Evolutionary conservation across 92 coral and sea anemone species (phyloP), one percentile per base, ranked within the genome.

Genomic region (Porites divaricata): DNA sequence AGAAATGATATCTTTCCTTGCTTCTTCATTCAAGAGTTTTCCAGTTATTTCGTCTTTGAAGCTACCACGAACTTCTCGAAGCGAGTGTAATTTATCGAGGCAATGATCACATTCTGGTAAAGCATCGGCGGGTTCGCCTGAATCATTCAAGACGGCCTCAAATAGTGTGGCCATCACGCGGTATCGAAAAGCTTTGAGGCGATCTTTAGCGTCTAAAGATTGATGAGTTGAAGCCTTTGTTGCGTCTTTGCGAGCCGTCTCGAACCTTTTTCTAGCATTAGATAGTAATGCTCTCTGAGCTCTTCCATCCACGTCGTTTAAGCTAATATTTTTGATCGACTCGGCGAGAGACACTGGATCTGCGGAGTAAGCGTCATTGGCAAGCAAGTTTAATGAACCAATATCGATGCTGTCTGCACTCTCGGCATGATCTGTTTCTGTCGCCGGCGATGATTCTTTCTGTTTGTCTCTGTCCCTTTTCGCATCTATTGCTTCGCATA

Each of bases 221-320:
- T 85, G 83, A 56, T 77, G 54, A 24, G 63, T 74, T 69, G 81
- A 89, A 51, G 92, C 89, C 58, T 45, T 62, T 51, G 86, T 85
- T 22, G 89, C 89, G 16, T 78, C 67, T 51, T 72, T 41, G 21
- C 86, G 75, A 1, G 92, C 86, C 59, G 63, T 74, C 19, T 85
- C 51, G 48, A 89, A 89, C 50, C 82, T n/a, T 24, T 67, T 66
- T 52, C 45, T 79, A 12, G 89, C 89, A 15, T 62, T 28, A 8
- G 8, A 10, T 4, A n/a, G n/a, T n/a, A 85, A 59, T 10, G 68
- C 63, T 10, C 19, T 45, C 45, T 12, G 49, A 10, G 52, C 66
- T 14, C 57, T 16, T 22, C 16, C 62, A 21, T 86, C 88, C 57
- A 56, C 23, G 6, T 76, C 57, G 8, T 56, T 68, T 67, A 16